Evolutionary conservation across 1,140 invertebrate species (phyloP), one percentile per base, ranked within the genome.

Genomic region (Globodera rostochiensis): DNA sequence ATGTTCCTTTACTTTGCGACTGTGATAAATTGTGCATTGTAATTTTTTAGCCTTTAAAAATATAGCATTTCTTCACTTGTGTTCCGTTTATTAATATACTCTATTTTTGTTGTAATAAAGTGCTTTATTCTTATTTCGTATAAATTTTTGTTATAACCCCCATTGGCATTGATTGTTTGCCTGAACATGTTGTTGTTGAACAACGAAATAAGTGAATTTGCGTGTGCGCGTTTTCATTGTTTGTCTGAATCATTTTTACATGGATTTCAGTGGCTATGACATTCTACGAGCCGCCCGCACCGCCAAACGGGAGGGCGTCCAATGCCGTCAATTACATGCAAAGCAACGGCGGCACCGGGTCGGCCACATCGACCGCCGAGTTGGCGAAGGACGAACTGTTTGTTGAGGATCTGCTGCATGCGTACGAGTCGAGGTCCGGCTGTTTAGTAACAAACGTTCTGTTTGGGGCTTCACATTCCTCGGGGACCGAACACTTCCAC

Each of bases 391-490:
- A 83, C 53, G 87, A 88, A 49, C 73, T 83, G 7, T 82, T 84
- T 46, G 85, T 88, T 21, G 87, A 88, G 73, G 85, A 87, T 70
- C 76, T 90, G 46, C 84, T 88, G 73, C 53, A 82, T 49, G 80
- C 82, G 73, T 82, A 88, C 60, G 82, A 89, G 74, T 45, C 83
- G 4, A 36, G 36, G 36, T 36, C 36, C 36, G 36, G 36, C 2
- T 36, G 36, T 36, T 36, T 36, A 36, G 3, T 36, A 36, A 36
- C 36, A 3, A 36, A 36, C 36, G 36, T 36, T 36, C 36, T 36
- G 36, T 36, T 36, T 1, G 36, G 36, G 36, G 36, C 2, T 36
- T 25, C 25, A 36, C 36, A 36, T 36, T 3, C 36, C 2, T 36
- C 36, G 36, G 36, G 36, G 36, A 36, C 2, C 3, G 36, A 36